phyloP scores from a whole-genome alignment of 2,888 invertebrate species.

The Tanaodytes sp. region DNA sequence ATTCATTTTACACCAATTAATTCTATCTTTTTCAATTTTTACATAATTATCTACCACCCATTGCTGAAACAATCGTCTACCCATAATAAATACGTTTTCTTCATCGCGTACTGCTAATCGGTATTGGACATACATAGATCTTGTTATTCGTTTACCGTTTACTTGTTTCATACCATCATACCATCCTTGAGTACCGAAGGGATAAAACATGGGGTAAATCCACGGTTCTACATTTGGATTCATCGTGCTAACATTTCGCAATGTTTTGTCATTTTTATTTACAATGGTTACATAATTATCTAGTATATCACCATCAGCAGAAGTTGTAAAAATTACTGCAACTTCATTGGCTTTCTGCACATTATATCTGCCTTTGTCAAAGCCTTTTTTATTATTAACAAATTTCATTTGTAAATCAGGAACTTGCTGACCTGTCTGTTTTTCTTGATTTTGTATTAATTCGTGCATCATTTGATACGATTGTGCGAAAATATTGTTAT shows the following conservation, averaged over 20 bases:
- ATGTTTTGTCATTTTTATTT: constrained; percentile 41
- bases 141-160: constrained; percentile 2
- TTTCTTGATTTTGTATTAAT: background rate
- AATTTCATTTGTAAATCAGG: constrained; percentile 43
- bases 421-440: background rate
- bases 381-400: constrained; percentile 43
- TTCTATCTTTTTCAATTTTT: constrained; percentile 44
- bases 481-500: background rate
- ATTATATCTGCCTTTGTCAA: constrained; percentile 31
- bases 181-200: constrained; percentile 24
- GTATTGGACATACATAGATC: constrained; percentile 5
- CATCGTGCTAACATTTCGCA: constrained; percentile 46
- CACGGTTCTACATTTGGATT: constrained; percentile 37
- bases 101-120: constrained; percentile 14
- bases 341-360: constrained; percentile 30
- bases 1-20: constrained; percentile 19
- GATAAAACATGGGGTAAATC: constrained; percentile 39
- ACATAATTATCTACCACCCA: too few species aligned
- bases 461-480: constrained; percentile 2
- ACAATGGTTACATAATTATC: constrained; percentile 48
- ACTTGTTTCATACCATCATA: constrained; percentile 1
- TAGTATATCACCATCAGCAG: constrained; percentile 52
- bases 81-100: constrained; percentile 19
- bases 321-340: constrained; percentile 50
- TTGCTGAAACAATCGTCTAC: too few species aligned